Base-by-base conservation (phyloP, 2,797 vertebrate species). In the Siniperca undulata region DNA sequence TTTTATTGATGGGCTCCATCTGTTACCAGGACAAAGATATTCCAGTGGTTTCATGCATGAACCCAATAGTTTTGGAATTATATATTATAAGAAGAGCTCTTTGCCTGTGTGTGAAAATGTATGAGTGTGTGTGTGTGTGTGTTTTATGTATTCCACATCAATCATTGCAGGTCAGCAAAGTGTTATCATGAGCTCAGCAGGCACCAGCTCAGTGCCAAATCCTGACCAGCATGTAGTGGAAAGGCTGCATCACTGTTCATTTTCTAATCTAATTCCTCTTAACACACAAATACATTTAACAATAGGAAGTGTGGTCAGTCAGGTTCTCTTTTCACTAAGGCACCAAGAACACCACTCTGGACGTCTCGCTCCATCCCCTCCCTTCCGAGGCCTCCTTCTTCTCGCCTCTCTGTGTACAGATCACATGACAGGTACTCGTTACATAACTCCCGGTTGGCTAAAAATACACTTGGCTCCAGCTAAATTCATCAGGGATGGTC, bases 371-470 rank as follows among this genome's bases (percentile, higher is more conserved):
- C 46, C 44, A 62, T 59, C 40, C 68, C 44, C 13, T 78, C 67
- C 59, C 64, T 68, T 69, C 65, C 27, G 68, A 87, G 69, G 67
- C 52, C 76, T 85, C 76, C 60, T 74, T 66, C 59, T 82, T 88
- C 82, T 73, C 6, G 1, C 76, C 72, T 81, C 82, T 77, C 82
- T 61, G 71, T 80, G 84, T 66, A 42, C 80, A 86, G 91, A 93
- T 93, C 92, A 94, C 92, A 94, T 94, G 92, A 94, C 94, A 91
- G 91, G 85, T 92, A 90, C 86, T 83, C 22, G 88, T 96, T 96
- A 94, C 89, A 94, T 94, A 96, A 96, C 85, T 12, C 20, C 71
- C 56, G 0, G 74, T 44, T 55, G 70, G 85, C 93, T 96, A 96
- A 95, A 96, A 96, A 96, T 96, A 95, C 90, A 70, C 40, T 72